Conservation (phyloP, 2,888 invertebrate species). For the Dascillus cervinus region DNA sequence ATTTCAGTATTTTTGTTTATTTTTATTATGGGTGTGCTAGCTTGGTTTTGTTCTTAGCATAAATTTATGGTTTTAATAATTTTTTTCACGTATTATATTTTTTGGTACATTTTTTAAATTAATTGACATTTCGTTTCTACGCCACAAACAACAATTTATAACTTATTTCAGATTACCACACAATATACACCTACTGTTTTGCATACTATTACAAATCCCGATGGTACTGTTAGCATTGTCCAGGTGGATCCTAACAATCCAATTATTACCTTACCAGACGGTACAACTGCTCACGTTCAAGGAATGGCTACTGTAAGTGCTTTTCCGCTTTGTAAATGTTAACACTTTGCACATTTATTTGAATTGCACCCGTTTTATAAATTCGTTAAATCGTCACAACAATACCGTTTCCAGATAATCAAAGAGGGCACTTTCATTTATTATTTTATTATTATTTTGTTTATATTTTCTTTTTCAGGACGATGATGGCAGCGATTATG, state of each 20-base stretch:
- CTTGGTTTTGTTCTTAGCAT: constrained; percentile 40
- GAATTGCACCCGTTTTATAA: not conserved
- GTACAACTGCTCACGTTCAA: constrained; percentile 90
- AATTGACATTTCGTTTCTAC: constrained; percentile 10
- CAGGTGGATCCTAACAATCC: constrained; percentile 92
- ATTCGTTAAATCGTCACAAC: not conserved
- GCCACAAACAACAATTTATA: too few relatives aligned
- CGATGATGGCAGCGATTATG: constrained; percentile 1
- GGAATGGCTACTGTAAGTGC: constrained; percentile 54
- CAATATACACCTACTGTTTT: constrained; percentile 85
- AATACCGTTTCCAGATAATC: constrained; percentile 1
- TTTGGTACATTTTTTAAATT: constrained; percentile 5
- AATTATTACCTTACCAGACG: constrained; percentile 91
- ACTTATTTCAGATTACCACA: constrained; percentile 45
- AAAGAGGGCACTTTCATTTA: constrained; percentile 28
- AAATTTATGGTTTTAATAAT: constrained; percentile 3
- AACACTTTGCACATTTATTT: constrained; percentile 1
- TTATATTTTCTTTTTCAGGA: constrained; percentile 3
- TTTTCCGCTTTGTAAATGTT: not conserved
- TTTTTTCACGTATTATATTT: constrained; percentile 4
- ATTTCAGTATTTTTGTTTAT: constrained; percentile 4
- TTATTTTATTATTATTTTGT: constrained; percentile 1
- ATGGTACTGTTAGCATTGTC: constrained; percentile 92
- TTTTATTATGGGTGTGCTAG: constrained; percentile 25
- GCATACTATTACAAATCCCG: constrained; percentile 93